Conservation (phyloP, 2,888 invertebrate species). For the Pollenia angustigena region DNA sequence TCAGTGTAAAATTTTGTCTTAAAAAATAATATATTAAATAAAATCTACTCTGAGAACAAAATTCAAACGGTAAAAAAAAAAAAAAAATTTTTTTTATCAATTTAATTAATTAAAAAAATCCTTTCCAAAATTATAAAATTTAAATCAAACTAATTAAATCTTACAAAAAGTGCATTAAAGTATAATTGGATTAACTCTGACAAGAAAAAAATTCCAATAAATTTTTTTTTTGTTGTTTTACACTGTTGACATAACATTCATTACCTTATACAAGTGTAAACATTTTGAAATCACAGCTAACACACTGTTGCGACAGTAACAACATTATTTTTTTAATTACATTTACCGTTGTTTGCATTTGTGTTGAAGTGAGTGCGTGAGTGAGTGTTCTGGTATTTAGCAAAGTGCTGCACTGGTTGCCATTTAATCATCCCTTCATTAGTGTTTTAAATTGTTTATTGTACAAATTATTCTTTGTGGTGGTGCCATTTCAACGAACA, state of each 20-base stretch:
- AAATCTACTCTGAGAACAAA: background rate
- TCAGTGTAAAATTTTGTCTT: slow-evolving; percentile 39
- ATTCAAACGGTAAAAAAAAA: background rate
- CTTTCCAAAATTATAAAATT: background rate
- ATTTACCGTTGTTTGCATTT: slow-evolving; percentile 41
- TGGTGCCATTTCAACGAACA: background rate
- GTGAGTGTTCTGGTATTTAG: slow-evolving; percentile 12
- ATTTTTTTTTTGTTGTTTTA: background rate
- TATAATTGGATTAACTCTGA: slow-evolving; percentile 57
- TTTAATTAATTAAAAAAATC: too few relatives aligned
- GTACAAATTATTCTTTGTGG: slow-evolving; percentile 12
- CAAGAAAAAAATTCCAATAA: slow-evolving; percentile 16
- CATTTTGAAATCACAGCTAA: slow-evolving; percentile 8
- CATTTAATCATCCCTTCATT: slow-evolving; percentile 22
- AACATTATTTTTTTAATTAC: slow-evolving; percentile 10
- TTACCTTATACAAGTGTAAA: slow-evolving; percentile 10
- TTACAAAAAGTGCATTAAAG: slow-evolving; percentile 45
- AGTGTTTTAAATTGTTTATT: background rate
- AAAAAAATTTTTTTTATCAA: background rate
- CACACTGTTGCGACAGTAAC: slow-evolving; percentile 2
- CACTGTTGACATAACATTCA: slow-evolving; percentile 12
- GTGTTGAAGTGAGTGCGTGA: background rate
- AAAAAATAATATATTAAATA: background rate
- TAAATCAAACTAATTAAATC: slow-evolving; percentile 7
- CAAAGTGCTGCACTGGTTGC: background rate